Percentiles rank a stretch among this genome's conserved stretches.
phyloP scores from a whole-genome alignment of 2,888 invertebrate species.

The Caenorhabditis doughertyi region DNA sequence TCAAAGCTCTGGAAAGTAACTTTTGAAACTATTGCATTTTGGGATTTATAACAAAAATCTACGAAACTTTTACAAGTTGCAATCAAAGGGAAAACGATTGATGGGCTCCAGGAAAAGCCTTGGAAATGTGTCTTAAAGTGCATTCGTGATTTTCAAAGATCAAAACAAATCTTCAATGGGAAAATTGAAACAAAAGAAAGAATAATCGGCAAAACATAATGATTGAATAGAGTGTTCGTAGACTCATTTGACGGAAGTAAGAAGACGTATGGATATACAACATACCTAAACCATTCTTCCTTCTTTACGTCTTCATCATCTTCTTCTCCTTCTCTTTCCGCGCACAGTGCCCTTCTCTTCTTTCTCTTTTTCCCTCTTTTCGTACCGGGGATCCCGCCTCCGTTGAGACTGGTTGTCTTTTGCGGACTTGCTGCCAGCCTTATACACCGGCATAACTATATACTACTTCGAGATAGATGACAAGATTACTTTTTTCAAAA shows the following conservation, averaged over 20 bases:
- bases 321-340: constrained; percentile 27
- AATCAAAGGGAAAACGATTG: too few relatives aligned
- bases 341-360: constrained; percentile 24
- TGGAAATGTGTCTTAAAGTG: too few relatives aligned
- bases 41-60: too few relatives aligned
- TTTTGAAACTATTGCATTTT: too few relatives aligned
- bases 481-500: constrained; percentile 17
- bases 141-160: background rate
- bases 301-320: constrained; percentile 33
- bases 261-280: constrained; percentile 29
- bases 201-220: constrained; percentile 14
- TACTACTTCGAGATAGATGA: constrained; percentile 46
- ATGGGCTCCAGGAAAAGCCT: too few relatives aligned
- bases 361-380: constrained; percentile 3
- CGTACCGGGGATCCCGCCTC: constrained; percentile 40
- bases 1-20: too few relatives aligned
- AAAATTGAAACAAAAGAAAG: constrained; percentile 6
- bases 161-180: background rate
- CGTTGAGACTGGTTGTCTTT: constrained; percentile 44
- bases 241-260: constrained; percentile 23
- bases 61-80: too few relatives aligned
- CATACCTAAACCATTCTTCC: constrained; percentile 14
- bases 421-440: constrained; percentile 49
- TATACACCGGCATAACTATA: constrained; percentile 42
- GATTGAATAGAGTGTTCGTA: constrained; percentile 14